phyloP scores from a whole-genome alignment of 2,797 vertebrate genomes.

The Arnoldichthys spilopterus region DNA sequence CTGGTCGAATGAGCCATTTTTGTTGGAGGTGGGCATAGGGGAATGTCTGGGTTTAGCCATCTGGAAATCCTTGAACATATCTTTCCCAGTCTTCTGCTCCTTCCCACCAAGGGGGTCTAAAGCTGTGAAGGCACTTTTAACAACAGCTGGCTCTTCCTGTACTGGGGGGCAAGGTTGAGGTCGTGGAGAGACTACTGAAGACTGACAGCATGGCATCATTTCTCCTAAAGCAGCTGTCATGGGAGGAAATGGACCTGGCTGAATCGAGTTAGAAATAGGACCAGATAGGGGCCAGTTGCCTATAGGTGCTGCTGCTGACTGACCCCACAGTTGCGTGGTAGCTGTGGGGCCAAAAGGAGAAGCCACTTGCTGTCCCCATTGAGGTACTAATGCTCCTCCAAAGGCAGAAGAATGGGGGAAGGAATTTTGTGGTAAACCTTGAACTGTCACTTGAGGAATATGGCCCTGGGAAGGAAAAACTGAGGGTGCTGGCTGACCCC shows the following conservation, averaged over 20 bases:
- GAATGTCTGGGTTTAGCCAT: slow-evolving; percentile 85
- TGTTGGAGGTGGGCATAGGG: slow-evolving; percentile 62
- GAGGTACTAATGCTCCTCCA: slow-evolving; percentile 70
- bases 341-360: slow-evolving; percentile 69
- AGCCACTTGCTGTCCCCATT: slow-evolving; percentile 81
- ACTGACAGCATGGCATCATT: slow-evolving; percentile 63
- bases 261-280: slow-evolving; percentile 83
- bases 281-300: slow-evolving; percentile 78
- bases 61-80: slow-evolving; percentile 98
- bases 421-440: slow-evolving; percentile 65
- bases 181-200: slow-evolving; percentile 72
- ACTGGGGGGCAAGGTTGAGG: slow-evolving; percentile 82
- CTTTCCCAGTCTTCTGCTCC: slow-evolving; percentile 89
- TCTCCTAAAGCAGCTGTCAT: slow-evolving; percentile 49
- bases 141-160: slow-evolving; percentile 79
- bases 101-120: slow-evolving; percentile 93
- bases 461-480: slow-evolving; percentile 74
- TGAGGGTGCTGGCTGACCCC: slow-evolving; percentile 73
- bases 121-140: slow-evolving; percentile 87
- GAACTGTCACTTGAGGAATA: slow-evolving; percentile 65
- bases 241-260: slow-evolving; percentile 73
- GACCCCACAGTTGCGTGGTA: slow-evolving; percentile 77
- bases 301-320: slow-evolving; percentile 53
- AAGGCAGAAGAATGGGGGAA: slow-evolving; percentile 79
- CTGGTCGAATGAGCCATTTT: slow-evolving; percentile 78